Evolutionary conservation across 1,140 invertebrate species (phyloP), one percentile per base, ranked within the genome.

Genomic region (Wiebesia pumilae): DNA sequence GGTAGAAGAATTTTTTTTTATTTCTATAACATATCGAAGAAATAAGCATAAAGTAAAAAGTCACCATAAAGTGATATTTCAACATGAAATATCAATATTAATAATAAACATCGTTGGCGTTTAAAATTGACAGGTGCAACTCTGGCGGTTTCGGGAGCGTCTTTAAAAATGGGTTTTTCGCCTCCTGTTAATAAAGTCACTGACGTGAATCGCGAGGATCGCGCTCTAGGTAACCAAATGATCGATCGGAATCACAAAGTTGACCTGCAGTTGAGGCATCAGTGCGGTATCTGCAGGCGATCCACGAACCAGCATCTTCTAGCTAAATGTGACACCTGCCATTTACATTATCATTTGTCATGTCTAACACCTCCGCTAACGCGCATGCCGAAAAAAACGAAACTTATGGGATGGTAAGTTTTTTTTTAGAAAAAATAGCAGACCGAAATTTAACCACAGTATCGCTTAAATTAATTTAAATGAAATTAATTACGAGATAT

Each of bases 321-420:
- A 88, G 97, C 98, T 0, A 97, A 98, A 90, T 99, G 99, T 94
- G 98, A 99, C 92, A 98, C 97, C 0, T 99, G 99, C 92, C 96
- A 97, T 89, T 94, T 97, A 47, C 96, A 97, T 93, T 99, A 99
- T 94, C 99, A 99, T 94, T 94, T 99, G 77, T 96, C 97, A 75
- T 99, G 99, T 94, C 94, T 99, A 73, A 97, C 97, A 91, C 98
- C 98, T 35, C 98, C 98, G 27, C 93, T 99, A 12, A 97, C 97
- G 24, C 95, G 98, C 79, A 97, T 99, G 94, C 98, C 99, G 0
- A 98, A 98, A 92, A 99, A 98, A 94, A 98, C 98, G 38, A 98
- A 98, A 94, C 95, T 97, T 95, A 97, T 95, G 94, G 98, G 98
- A 89, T 99, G 98, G 98, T 97, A 93, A 92, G 92, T 92, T 73